Conservation (phyloP, 1,140 invertebrate species). For the Papilio machaon region DNA sequence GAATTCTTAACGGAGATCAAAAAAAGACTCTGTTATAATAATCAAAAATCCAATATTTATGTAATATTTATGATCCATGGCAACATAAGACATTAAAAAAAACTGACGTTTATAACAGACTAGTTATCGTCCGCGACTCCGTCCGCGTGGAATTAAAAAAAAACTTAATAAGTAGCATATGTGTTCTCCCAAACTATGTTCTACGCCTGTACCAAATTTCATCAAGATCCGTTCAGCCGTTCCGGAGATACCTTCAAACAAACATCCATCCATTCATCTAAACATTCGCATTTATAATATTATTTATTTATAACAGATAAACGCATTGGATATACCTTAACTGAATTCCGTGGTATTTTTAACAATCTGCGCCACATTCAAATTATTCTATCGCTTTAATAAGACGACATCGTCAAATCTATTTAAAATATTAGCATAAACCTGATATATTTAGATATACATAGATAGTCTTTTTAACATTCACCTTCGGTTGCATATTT, state of each 20-base stretch:
- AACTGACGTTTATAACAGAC: not conserved
- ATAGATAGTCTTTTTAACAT: slow-evolving; percentile 7
- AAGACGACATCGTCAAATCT: not conserved
- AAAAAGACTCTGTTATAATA: not conserved
- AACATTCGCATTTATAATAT: no score
- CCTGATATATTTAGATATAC: not conserved
- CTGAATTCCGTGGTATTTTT: not conserved
- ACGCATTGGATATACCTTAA: not conserved
- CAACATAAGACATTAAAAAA: not conserved
- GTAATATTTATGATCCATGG: not conserved
- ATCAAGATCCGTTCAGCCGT: no score
- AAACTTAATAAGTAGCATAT: no score
- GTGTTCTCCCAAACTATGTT: no score
- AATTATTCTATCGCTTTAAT: not conserved
- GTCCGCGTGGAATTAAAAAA: no score
- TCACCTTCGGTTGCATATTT: slow-evolving; percentile 21
- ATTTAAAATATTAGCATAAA: slow-evolving; percentile 20
- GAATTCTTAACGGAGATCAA: not conserved
- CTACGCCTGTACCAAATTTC: no score
- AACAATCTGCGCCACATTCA: not conserved
- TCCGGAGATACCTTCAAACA: no score
- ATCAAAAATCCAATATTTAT: not conserved
- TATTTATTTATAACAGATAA: no score
- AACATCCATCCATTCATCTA: no score
- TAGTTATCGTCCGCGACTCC: no score